Conservation (phyloP, 1,140 invertebrate genomes). For the Drosophila mayri region DNA sequence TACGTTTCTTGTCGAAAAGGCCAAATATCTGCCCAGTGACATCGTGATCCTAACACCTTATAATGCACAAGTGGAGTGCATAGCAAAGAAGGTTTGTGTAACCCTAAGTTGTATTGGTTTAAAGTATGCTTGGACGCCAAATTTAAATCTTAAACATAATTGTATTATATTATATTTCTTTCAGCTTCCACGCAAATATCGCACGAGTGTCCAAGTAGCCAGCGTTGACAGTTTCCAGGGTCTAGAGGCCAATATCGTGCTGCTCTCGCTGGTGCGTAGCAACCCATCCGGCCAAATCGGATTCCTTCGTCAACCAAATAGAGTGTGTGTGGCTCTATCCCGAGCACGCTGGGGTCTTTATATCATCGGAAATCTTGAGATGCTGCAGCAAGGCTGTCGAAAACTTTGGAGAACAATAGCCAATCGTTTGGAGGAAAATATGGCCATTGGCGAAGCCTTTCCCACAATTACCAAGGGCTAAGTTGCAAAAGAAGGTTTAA, state of each 20-base stretch:
- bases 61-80: constrained; percentile 86
- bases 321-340: constrained; percentile 94
- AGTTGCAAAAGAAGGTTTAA: neutral
- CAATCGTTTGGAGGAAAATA: constrained; percentile 34
- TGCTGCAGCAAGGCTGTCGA: constrained; percentile 85
- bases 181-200: constrained; percentile 72
- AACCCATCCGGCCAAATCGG: constrained; percentile 90
- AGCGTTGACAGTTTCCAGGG: constrained; percentile 94
- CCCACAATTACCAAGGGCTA: constrained; percentile 12
- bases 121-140: too few species aligned
- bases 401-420: constrained; percentile 86
- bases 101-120: neutral
- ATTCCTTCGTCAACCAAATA: constrained; percentile 91
- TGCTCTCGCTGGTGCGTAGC: constrained; percentile 93
- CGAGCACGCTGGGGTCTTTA: constrained; percentile 90
- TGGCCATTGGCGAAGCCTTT: constrained; percentile 60
- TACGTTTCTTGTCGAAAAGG: constrained; percentile 87
- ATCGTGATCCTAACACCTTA: constrained; percentile 90
- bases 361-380: constrained; percentile 89
- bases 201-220: constrained; percentile 87
- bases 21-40: constrained; percentile 86
- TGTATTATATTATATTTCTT: neutral
- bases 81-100: constrained; percentile 23
- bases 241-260: constrained; percentile 93
- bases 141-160: neutral